phyloP scores from a whole-genome alignment of 1,140 invertebrate species.

The Lysiphlebus fabarum region DNA sequence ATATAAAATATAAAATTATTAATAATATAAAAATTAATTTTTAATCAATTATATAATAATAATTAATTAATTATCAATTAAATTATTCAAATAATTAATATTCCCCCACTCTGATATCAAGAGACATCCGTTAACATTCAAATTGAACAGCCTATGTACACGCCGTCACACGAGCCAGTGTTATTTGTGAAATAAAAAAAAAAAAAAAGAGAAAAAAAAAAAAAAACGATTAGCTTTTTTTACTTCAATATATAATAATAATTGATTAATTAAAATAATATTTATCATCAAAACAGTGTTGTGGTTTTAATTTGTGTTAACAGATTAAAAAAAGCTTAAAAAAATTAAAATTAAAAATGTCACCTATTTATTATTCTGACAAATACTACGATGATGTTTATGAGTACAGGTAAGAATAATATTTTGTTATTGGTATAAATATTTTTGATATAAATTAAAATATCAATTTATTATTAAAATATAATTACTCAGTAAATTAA shows the following conservation, averaged over 20 bases:
- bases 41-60: no score
- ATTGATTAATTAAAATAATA: background rate
- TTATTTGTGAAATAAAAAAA: conserved; percentile 16
- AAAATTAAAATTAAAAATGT: conserved; percentile 30
- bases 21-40: no score
- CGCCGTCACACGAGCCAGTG: conserved; percentile 15
- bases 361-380: conserved; percentile 80
- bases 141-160: conserved; percentile 26
- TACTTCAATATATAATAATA: background rate
- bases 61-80: no score
- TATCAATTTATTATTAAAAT: background rate
- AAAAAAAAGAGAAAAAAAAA: conserved; percentile 22
- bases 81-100: no score
- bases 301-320: conserved; percentile 17
- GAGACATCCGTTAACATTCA: conserved; percentile 31
- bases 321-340: background rate
- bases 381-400: conserved; percentile 87
- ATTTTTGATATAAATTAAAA: conserved; percentile 3
- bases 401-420: conserved; percentile 71
- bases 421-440: background rate
- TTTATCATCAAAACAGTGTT: background rate
- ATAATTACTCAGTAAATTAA: background rate
- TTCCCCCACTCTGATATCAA: background rate
- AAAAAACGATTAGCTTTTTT: no score
- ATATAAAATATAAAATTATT: no score